Percentiles rank a stretch among this genome's conserved stretches.
phyloP scores from a whole-genome alignment of 92 coral and sea anemone genomes.

The Anthopleura xanthogrammica region DNA sequence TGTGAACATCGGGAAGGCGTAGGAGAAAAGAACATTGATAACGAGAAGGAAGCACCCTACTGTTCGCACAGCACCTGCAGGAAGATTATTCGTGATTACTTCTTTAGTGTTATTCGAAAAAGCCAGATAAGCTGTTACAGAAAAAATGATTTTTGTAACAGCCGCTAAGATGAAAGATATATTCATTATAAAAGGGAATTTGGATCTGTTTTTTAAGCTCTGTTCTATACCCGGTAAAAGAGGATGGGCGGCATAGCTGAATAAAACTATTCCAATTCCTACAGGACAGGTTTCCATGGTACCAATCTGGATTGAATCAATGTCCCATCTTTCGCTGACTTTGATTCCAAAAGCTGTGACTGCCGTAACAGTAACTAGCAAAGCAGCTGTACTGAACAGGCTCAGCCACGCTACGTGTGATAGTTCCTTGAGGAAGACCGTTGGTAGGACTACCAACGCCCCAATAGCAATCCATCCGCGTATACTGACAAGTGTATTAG shows the following conservation, averaged over 20 bases:
- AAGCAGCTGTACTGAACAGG: constrained; percentile 47
- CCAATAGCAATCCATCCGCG: constrained; percentile 55
- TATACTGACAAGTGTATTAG: constrained; percentile 24
- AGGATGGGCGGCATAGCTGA: constrained; percentile 69
- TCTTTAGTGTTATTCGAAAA: constrained; percentile 51
- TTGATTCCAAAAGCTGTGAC: constrained; percentile 52
- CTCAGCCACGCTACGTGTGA: constrained; percentile 68
- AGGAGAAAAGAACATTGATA: constrained; percentile 60
- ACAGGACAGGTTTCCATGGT: constrained; percentile 51
- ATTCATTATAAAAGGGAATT: constrained; percentile 50
- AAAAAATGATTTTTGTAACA: constrained; percentile 40
- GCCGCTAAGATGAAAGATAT: constrained; percentile 56
- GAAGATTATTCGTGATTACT: constrained; percentile 58
- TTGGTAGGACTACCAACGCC: constrained; percentile 45
- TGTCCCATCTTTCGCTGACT: constrained; percentile 42
- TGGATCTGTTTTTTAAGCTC: constrained; percentile 43
- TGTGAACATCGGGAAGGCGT: constrained; percentile 67
- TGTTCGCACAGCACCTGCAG: constrained; percentile 45
- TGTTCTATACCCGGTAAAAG: constrained; percentile 62
- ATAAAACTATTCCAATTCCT: constrained; percentile 55
- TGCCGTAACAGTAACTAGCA: constrained; percentile 47
- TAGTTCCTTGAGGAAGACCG: constrained; percentile 50
- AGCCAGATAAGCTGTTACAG: constrained; percentile 49
- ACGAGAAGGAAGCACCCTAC: constrained; percentile 45
- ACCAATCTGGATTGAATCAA: constrained; percentile 38